These are phyloP conservation scores for Zoanthus gigantus DNA, from an alignment of 92 coral and sea anemone species.

Conservation along the genomic window DNA sequence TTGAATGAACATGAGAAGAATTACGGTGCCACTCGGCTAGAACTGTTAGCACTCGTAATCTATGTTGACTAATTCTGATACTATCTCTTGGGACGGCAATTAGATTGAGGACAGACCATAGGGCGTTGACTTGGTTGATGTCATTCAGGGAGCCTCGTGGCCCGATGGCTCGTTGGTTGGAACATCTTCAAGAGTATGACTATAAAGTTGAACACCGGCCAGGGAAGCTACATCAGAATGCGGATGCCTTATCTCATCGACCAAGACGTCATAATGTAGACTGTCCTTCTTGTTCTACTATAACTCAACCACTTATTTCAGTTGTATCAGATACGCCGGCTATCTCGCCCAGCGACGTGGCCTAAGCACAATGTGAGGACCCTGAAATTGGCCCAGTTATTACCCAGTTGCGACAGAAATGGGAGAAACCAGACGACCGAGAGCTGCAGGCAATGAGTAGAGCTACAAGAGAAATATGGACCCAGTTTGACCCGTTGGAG, in stretches of 20 bases:
- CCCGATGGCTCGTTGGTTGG: conserved; percentile 59
- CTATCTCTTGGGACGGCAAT: conserved; percentile 48
- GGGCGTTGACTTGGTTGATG: conserved; percentile 57
- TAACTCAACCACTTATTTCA: too few species aligned
- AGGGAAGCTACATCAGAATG: conserved; percentile 61
- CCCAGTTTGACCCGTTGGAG: too few species aligned
- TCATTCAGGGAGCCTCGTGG: conserved; percentile 70
- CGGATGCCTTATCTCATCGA: conserved; percentile 56
- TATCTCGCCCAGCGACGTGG: conserved; percentile 13
- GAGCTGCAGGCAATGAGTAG: conserved; percentile 43
- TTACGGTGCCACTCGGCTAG: conserved; percentile 66
- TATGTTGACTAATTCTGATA: conserved; percentile 59
- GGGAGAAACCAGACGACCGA: conserved; percentile 43
- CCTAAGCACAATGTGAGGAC: conserved; percentile 45
- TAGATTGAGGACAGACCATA: conserved; percentile 55
- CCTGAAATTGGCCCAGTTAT: conserved; percentile 44
- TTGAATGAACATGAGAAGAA: conserved; percentile 68
- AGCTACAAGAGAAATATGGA: conserved; percentile 41
- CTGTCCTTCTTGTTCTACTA: conserved; percentile 60
- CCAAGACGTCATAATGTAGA: conserved; percentile 55
- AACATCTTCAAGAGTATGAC: too few species aligned
- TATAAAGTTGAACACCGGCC: conserved; percentile 53
- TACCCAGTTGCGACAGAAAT: conserved; percentile 2
- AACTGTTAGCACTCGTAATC: conserved; percentile 56
- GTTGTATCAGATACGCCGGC: background rate